Evolutionary conservation across 2,797 vertebrate species (phyloP).

Genomic region (Alectoris magna): DNA sequence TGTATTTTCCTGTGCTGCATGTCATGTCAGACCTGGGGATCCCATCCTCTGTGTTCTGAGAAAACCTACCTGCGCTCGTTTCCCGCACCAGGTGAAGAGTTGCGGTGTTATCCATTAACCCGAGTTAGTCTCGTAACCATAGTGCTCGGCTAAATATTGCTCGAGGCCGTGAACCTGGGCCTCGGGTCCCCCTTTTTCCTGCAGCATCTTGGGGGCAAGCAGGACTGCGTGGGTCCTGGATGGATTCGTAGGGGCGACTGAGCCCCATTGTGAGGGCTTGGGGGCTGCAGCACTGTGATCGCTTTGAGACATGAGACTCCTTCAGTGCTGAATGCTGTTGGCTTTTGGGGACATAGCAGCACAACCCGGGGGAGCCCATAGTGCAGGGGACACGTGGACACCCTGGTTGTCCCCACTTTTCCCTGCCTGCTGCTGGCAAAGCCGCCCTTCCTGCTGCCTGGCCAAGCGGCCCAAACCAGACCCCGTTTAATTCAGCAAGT

Average conservation of each 20-base stretch:
- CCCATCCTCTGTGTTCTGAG: rapidly evolving
- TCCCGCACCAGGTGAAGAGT: background rate
- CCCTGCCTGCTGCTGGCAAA: background rate
- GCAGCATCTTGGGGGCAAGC: background rate
- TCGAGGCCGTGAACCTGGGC: background rate
- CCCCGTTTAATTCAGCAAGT: conserved; percentile 57
- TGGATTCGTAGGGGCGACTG: background rate
- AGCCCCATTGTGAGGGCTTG: background rate
- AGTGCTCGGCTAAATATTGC: background rate
- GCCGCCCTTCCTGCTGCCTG: background rate
- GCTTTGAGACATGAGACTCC: background rate
- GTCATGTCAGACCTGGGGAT: background rate
- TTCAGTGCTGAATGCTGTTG: rapidly evolving
- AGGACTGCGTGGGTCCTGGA: background rate
- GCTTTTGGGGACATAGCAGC: rapidly evolving
- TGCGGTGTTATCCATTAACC: conserved; percentile 28
- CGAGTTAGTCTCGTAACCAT: background rate
- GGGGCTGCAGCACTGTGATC: background rate
- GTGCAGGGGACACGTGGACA: background rate
- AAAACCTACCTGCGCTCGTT: background rate
- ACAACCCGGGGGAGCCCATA: background rate
- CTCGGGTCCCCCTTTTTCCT: background rate
- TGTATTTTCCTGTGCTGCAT: background rate
- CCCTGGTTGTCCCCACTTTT: background rate
- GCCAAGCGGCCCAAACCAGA: rapidly evolving